These are phyloP conservation scores for Abrostola tripartita DNA, from an alignment of 2,888 invertebrate species.

Conservation along the genomic window DNA sequence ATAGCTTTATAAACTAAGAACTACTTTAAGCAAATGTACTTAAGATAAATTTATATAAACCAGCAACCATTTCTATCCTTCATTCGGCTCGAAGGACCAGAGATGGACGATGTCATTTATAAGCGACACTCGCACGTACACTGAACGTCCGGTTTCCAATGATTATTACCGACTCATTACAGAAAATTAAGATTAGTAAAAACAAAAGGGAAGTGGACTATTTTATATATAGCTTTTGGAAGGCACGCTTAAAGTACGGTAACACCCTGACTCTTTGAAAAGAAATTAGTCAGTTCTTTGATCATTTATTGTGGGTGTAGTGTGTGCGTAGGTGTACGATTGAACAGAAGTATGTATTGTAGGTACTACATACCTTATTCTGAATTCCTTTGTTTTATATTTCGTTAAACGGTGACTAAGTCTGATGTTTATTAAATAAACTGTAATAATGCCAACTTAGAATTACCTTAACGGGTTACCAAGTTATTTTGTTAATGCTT, in stretches of 20 bases:
- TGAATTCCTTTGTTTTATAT: too few species aligned
- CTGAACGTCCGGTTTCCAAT: constrained; percentile 23
- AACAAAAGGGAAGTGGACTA: not conserved
- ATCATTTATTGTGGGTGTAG: too few species aligned
- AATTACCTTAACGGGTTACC: not conserved
- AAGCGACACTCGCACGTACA: constrained; percentile 30
- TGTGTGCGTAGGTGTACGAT: too few species aligned
- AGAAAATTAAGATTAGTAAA: not conserved
- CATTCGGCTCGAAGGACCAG: constrained; percentile 19
- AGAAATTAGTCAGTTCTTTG: too few species aligned
- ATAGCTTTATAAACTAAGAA: too few species aligned
- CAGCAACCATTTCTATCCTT: constrained; percentile 8
- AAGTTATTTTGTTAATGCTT: not conserved
- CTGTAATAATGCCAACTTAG: not conserved
- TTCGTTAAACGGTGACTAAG: too few species aligned
- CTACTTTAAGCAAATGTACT: not conserved
- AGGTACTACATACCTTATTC: too few species aligned
- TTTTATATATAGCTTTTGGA: too few species aligned
- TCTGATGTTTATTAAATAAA: not conserved
- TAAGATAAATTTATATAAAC: not conserved
- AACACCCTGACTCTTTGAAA: too few species aligned
- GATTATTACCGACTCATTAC: constrained; percentile 17
- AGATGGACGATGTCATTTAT: constrained; percentile 11
- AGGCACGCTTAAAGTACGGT: too few species aligned
- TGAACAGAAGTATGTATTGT: too few species aligned